Conservation (phyloP, 2,113 vertebrate genomes). For the zebrafish (Danio rerio) region GRCz12tu NC_133192.1:6842001-6842500, state of each 20-base stretch:
- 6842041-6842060: too few species aligned
- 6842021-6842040: too few species aligned
- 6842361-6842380: background rate
- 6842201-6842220: background rate
- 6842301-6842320: constrained; percentile 34
- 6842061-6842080: too few species aligned
- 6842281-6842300: constrained; percentile 8
- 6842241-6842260: background rate
- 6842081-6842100: too few species aligned
- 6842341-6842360: background rate
- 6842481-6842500: background rate
- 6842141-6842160: too few species aligned
- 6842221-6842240: background rate
- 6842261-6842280: background rate
- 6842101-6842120: too few species aligned
- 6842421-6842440: constrained; percentile 51
- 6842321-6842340: constrained; percentile 4
- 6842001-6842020: too few species aligned
- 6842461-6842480: constrained; percentile 44
- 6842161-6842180: too few species aligned
- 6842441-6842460: constrained; percentile 46
- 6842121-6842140: too few species aligned
- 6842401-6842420: background rate
- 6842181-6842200: too few species aligned
- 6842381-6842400: background rate